These are phyloP conservation scores for Borostomias antarcticus DNA, from an alignment of 2,797 vertebrate species.

Conservation along the genomic window DNA sequence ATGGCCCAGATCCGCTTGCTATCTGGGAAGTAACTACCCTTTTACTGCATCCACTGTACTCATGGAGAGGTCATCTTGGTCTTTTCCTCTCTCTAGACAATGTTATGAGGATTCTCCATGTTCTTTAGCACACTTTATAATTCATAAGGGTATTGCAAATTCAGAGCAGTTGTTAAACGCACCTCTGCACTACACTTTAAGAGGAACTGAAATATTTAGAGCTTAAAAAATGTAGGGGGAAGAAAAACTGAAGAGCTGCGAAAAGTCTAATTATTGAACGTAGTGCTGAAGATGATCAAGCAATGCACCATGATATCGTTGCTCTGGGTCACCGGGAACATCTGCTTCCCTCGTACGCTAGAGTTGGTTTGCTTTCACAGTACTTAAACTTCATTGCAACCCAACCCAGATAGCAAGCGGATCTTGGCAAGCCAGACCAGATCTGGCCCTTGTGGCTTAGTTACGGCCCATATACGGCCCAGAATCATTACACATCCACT, in stretches of 20 bases:
- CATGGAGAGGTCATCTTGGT: too few species aligned
- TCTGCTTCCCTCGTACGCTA: background rate
- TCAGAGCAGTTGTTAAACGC: constrained; percentile 28
- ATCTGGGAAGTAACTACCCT: too few species aligned
- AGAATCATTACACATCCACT: too few species aligned
- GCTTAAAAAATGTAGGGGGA: constrained; percentile 21
- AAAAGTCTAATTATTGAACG: background rate
- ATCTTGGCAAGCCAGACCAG: too few species aligned
- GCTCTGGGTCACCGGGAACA: background rate
- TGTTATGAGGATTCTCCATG: constrained; percentile 9
- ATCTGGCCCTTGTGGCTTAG: too few species aligned
- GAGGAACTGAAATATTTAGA: constrained; percentile 43
- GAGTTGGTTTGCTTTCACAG: background rate
- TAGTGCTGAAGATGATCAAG: background rate
- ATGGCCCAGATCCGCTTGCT: too few species aligned
- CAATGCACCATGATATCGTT: background rate
- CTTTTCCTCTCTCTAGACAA: too few species aligned
- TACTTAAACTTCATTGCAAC: background rate
- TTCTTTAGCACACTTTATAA: constrained; percentile 15
- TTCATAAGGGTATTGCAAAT: constrained; percentile 39
- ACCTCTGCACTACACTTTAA: constrained; percentile 29
- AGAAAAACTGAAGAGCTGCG: constrained; percentile 1
- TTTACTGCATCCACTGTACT: background rate
- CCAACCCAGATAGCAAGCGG: too few species aligned
- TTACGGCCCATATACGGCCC: too few species aligned